Base-by-base conservation (phyloP, 2,797 vertebrate species). In the Neomorphus geoffroyi region DNA sequence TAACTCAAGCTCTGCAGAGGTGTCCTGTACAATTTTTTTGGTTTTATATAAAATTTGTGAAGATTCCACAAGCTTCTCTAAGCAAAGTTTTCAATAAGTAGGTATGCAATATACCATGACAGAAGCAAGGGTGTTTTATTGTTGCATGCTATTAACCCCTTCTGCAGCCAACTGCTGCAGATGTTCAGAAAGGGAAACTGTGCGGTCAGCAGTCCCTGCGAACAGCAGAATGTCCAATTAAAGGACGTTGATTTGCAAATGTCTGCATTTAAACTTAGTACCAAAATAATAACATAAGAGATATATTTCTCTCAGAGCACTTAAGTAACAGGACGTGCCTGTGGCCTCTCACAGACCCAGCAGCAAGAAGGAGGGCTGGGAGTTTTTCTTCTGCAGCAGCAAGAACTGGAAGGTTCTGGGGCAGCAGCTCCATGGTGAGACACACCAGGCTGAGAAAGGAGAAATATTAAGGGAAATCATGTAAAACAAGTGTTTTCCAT, bases 301-400 rank as follows among this genome's bases (percentile, higher is more conserved):
- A 39, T 14, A 5, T 51, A 41, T 28, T 86, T 50, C 43, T 53
- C 67, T 58, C 32, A 1, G 17, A 92, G n/a, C 12, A 9, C 37
- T 43, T n/a, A 85, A 53, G 13, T 6, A 62, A 60, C 14, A 19
- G 35, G 45, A 46, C 0, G 9, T 62, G 45, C 33, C 45, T 7
- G 3, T 0, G 6, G 75, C n/a, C 2, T 6, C 58, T 32, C 12
- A 1, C 37, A 64, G 48, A 28, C 7, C 30, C 7, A 9, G 73
- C 41, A 71, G 43, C 2, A 23, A 46, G 9, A 37, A 56, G 27
- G 32, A 75, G 32, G 56, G 16, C 51, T 72, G 46, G 32, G 27
- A 83, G 41, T 19, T 88, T 24, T 74, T 27, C 54, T 58, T 46
- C 61, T 39, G 10, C 45, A 71, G 61, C 57, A 65, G 41, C 14